Base-by-base conservation (phyloP, 2,888 invertebrate species). In the Nomada fucata region DNA sequence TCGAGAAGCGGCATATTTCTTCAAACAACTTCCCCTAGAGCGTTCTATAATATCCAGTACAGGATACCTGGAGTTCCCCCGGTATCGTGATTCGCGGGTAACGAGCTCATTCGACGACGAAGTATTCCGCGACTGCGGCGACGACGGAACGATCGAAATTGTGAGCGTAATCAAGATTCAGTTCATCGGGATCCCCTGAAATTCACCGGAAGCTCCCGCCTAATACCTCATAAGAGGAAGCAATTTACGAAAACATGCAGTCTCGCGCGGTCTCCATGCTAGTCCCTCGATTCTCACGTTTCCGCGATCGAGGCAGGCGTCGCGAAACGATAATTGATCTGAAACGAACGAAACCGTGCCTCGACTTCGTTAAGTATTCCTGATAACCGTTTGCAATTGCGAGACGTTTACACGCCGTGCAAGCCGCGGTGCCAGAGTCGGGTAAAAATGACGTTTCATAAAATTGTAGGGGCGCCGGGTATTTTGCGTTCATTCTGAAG, bases 151-250 rank as follows among this genome's bases (percentile, higher is more conserved):
- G 65, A 76, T 76, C 65, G 68, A 76, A 82, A 70, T 73, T 61
- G 80, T 61, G 73, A 68, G 69, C 72, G 72, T 76, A 82, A 82
- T 82, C 82, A 80, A 70, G 76, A 80, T 70, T 72, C 82, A 65
- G 82, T 82, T 82, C 76, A 82, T 73, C 73, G 76, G 70, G 59
- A 73, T 53, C 69, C 69, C 13, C 69, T 70, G 80, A 82, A 82
- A 79, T 74, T 67, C 64, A 15, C 47, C 64, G 82, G 71, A 74
- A 76, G 29, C 73, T 67, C 63, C 47, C 13, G 78, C 76, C 76
- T 86, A 85, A 86, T 85, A 76, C 83, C 63, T 70, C 73, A 36
- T 47, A 68, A 73, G 74, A 65, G 79, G 85, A 79, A 83, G 78
- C 78, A 83, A 83, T 85, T 85, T 83, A 76, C 71, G 68, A 69